Evolutionary conservation across 2,888 invertebrate genomes (phyloP).

Genomic region (Luffia ferchaultella): DNA sequence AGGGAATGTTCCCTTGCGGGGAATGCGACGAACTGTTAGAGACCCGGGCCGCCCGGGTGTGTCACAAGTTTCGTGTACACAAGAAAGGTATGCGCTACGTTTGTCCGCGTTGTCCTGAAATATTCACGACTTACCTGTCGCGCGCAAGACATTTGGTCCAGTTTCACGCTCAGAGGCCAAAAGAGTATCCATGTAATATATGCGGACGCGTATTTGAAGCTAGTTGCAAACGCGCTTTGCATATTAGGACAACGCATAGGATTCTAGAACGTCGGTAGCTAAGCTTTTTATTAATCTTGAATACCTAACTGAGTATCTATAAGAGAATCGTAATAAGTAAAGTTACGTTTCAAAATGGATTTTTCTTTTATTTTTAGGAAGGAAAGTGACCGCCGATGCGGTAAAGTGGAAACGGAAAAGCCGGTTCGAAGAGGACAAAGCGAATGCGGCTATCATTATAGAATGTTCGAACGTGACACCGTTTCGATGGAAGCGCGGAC

Average conservation of each 20-base stretch:
- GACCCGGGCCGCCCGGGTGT: constrained; percentile 37
- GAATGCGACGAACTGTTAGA: constrained; percentile 36
- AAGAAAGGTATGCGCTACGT: constrained; percentile 40
- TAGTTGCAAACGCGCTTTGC: constrained; percentile 38
- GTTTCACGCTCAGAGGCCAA: constrained; percentile 32
- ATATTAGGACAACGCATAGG: constrained; percentile 31
- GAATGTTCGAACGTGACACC: constrained; percentile 48
- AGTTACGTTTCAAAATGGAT: constrained; percentile 1
- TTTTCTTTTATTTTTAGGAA: constrained; percentile 49
- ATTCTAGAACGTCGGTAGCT: constrained; percentile 21
- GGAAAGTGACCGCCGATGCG: constrained; percentile 17
- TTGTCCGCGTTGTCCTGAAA: constrained; percentile 45
- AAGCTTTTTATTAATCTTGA: too few species aligned
- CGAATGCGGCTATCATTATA: constrained; percentile 46
- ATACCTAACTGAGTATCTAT: too few species aligned
- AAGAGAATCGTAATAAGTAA: too few species aligned
- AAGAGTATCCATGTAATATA: constrained; percentile 30
- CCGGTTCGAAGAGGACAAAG: constrained; percentile 48
- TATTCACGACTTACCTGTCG: constrained; percentile 40
- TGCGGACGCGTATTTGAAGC: constrained; percentile 39
- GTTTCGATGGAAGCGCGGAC: constrained; percentile 45
- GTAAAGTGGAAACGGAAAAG: constrained; percentile 41
- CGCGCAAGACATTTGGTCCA: constrained; percentile 44
- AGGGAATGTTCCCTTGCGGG: constrained; percentile 42
- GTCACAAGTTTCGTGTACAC: constrained; percentile 38